Evolutionary conservation across 2,888 invertebrate genomes (phyloP).

Genomic region (Lissocephala sabroskyi): DNA sequence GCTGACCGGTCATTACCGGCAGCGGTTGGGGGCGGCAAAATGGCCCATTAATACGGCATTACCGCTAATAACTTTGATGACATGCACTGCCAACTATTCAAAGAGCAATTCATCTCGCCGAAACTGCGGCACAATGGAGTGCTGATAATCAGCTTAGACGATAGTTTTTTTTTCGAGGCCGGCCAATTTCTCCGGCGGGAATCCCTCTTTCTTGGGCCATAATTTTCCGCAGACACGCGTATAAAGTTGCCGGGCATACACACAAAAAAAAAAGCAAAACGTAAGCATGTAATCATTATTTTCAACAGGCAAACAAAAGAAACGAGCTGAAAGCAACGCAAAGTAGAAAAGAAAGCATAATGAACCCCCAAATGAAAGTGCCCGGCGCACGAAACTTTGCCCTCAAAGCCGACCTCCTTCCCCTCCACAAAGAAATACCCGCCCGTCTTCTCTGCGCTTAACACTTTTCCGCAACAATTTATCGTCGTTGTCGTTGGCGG

Average conservation of each 20-base stretch:
- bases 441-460: constrained; percentile 50
- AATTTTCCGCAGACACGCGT: constrained; percentile 33
- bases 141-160: constrained; percentile 49
- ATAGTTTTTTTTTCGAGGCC: constrained; percentile 36
- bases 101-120: constrained; percentile 36
- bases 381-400: constrained; percentile 45
- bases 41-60: constrained; percentile 41
- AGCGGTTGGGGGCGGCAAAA: too few relatives aligned
- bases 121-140: constrained; percentile 32
- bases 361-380: constrained; percentile 58
- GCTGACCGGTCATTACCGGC: too few relatives aligned
- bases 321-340: constrained; percentile 18
- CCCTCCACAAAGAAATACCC: too few relatives aligned
- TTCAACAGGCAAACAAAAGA: constrained; percentile 39
- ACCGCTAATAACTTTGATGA: constrained; percentile 47
- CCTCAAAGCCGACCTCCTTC: neutral
- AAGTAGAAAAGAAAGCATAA: constrained; percentile 34
- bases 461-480: constrained; percentile 60
- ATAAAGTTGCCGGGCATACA: neutral
- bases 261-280: constrained; percentile 26
- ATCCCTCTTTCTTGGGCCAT: constrained; percentile 22
- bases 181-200: constrained; percentile 37
- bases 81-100: constrained; percentile 44
- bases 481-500: constrained; percentile 50
- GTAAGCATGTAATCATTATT: constrained; percentile 56